A percentile compares a stretch with the other conserved stretches of the same genome.
Evolutionary conservation across 2,797 vertebrate genomes (phyloP).

Genomic region (Alectoris magna): DNA sequence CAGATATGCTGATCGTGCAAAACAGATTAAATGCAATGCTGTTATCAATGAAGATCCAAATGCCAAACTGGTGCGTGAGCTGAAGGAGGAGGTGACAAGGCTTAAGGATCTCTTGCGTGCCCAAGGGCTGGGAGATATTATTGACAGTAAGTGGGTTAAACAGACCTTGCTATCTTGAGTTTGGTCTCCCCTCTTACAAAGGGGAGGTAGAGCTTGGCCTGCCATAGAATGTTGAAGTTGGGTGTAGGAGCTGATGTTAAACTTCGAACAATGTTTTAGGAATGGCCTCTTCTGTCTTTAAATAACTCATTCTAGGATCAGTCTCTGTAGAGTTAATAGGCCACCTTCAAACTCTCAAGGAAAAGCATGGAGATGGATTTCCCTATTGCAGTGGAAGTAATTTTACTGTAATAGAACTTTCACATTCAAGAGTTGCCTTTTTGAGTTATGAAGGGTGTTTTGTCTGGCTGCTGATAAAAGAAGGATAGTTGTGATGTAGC

Average conservation of each 20-base stretch:
- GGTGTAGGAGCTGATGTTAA: not conserved
- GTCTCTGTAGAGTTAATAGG: not conserved
- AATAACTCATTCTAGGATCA: not conserved
- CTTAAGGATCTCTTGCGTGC: conserved; percentile 96
- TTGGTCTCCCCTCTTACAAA: not conserved
- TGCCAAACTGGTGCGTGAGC: conserved; percentile 94
- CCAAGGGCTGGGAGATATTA: conserved; percentile 96
- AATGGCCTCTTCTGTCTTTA: not conserved
- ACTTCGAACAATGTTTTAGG: not conserved
- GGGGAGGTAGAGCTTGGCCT: not conserved
- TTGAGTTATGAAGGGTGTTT: not conserved
- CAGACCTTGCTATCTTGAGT: not conserved
- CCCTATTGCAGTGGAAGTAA: not conserved
- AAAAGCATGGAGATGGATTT: not conserved
- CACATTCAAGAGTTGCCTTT: not conserved
- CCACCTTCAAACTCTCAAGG: not conserved
- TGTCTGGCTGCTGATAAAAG: not conserved
- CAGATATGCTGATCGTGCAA: conserved; percentile 97
- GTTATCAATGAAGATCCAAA: conserved; percentile 99
- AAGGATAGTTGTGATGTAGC: not conserved
- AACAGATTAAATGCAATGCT: conserved; percentile 98
- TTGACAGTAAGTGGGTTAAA: conserved; percentile 93
- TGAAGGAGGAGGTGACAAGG: conserved; percentile 96
- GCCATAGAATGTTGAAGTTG: not conserved
- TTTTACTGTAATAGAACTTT: not conserved